Evolutionary conservation across 2,797 vertebrate species (phyloP).

Genomic region (Alcedo quadribrachys): DNA sequence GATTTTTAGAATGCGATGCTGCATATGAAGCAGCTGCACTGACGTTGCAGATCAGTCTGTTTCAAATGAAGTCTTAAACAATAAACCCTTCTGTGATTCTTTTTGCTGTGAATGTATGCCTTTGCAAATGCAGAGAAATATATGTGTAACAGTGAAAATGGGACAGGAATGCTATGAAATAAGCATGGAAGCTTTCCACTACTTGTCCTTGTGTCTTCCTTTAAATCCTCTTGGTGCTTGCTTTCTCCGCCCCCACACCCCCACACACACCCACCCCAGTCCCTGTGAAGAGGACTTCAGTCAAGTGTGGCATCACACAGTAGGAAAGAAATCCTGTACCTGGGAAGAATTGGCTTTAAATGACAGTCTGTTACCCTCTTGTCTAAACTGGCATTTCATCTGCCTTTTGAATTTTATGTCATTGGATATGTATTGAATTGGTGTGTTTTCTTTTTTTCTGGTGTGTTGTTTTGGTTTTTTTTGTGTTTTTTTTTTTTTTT

Average conservation of each 20-base stretch:
- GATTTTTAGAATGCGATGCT: conserved; percentile 55
- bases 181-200: background rate
- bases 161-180: background rate
- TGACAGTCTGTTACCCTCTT: background rate
- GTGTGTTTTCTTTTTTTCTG: background rate
- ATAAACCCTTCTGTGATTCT: conserved; percentile 37
- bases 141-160: background rate
- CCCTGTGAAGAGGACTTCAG: background rate
- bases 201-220: background rate
- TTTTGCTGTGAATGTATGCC: background rate
- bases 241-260: background rate
- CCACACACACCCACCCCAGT: no score
- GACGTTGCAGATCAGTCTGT: conserved; percentile 44
- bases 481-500: background rate
- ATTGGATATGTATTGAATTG: background rate
- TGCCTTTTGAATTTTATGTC: background rate
- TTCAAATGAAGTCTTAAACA: conserved; percentile 38
- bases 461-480: background rate
- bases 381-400: background rate
- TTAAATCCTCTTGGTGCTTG: background rate
- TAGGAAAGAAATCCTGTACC: accelerated
- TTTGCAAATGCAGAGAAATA: background rate
- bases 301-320: background rate
- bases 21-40: conserved; percentile 58
- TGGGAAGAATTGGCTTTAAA: background rate